phyloP scores from a whole-genome alignment of 2,888 invertebrate species.

The Yponomeuta cagnagella region DNA sequence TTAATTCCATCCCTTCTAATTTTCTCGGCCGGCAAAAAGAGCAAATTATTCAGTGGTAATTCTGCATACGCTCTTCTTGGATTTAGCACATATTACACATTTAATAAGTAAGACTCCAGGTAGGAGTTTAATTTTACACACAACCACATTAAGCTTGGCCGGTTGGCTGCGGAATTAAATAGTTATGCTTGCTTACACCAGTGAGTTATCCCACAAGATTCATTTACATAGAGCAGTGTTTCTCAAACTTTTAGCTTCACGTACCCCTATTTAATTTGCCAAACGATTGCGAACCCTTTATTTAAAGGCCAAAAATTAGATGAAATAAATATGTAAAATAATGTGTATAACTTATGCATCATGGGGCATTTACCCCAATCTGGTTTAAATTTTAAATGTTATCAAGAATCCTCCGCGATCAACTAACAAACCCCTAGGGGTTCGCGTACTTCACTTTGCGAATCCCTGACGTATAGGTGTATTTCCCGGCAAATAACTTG shows the following conservation, averaged over 20 bases:
- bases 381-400: too few relatives aligned
- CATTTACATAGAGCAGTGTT: background rate
- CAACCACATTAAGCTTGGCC: background rate
- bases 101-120: conserved; percentile 44
- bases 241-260: background rate
- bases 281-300: too few relatives aligned
- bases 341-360: too few relatives aligned
- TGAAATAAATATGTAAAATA: too few relatives aligned
- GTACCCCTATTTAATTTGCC: too few relatives aligned
- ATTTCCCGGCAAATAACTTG: too few relatives aligned
- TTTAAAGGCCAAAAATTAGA: too few relatives aligned
- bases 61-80: background rate
- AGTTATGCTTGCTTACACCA: background rate
- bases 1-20: background rate
- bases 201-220: background rate
- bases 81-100: conserved; percentile 36
- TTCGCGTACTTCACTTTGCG: too few relatives aligned
- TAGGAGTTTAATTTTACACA: conserved; percentile 33
- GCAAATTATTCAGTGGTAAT: background rate
- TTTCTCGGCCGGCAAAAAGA: background rate
- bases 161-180: background rate
- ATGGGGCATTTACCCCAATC: too few relatives aligned
- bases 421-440: too few relatives aligned
- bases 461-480: too few relatives aligned
- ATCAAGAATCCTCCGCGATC: too few relatives aligned